Conservation (phyloP, 2,113 vertebrate species). For the Gila orcuttii region DNA sequence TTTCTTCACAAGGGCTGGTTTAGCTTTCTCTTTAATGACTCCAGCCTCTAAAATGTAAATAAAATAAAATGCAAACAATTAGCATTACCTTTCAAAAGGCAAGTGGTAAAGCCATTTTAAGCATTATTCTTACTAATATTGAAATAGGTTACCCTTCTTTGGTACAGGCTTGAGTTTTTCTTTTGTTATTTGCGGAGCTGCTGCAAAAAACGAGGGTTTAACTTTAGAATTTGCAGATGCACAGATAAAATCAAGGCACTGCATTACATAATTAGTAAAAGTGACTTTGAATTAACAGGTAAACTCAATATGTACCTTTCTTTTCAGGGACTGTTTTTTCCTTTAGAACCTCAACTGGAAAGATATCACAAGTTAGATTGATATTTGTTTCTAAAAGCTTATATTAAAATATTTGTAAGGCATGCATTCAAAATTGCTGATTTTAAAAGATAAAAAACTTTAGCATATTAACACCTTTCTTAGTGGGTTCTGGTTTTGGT, state of each 20-base stretch:
- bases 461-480: constrained; percentile 6
- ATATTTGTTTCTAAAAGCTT: not conserved
- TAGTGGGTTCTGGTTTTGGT: not conserved
- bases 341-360: constrained; percentile 47
- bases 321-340: constrained; percentile 55
- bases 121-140: not conserved
- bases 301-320: constrained; percentile 54
- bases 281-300: not conserved
- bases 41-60: constrained; percentile 1
- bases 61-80: not conserved
- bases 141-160: constrained; percentile 53
- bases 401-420: not conserved
- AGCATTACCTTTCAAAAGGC: not conserved
- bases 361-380: not conserved
- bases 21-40: constrained; percentile 31
- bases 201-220: not conserved
- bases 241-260: not conserved
- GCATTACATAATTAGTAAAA: not conserved
- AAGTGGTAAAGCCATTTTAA: not conserved
- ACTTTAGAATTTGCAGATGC: not conserved
- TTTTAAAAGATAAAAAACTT: not conserved
- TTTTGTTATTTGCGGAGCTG: not conserved
- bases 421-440: not conserved
- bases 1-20: constrained; percentile 27
- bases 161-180: constrained; percentile 18